Evolutionary conservation across 1,140 invertebrate genomes (phyloP), one percentile per base, ranked within the genome.

Genomic region (Mercenaria mercenaria): DNA sequence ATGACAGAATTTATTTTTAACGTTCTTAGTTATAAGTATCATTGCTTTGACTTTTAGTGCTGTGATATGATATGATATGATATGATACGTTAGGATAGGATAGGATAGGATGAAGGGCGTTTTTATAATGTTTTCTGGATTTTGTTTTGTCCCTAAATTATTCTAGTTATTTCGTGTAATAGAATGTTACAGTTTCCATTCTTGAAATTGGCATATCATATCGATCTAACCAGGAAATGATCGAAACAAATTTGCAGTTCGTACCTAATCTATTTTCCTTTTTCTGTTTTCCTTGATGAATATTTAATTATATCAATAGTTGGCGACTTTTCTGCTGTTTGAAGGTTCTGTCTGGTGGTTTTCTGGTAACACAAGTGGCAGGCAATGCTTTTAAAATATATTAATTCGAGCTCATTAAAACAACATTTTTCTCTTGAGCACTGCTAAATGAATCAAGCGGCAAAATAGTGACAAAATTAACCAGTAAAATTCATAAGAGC

Each of bases 401-500:
- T 72, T 37, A 72, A 32, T 13, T 26, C 56, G 20, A 2, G 67
- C 34, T 10, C n/a, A n/a, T n/a, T n/a, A n/a, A n/a, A n/a, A n/a
- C n/a, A n/a, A n/a, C 37, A 20, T 37, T 20, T 29, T 41, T 26
- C 10, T 72, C 29, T 39, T 29, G 34, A 72, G 15, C 34, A 72
- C 15, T 0, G 67, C 0, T 39, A 72, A 72, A 72, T 72, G 32
- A 72, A 39, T 0, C 67, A 23, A 23, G 4, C 29, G 10, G 37
- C 29, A 79, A 61, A 32, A 29, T 13, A 26, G 64, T 26, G n/a
- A 29, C 34, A 41, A 76, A 61, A 82, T 59, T 85, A 59, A 85
- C 83, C 83, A 85, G 56, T 76, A 56, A 74, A n/a, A 47, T 52
- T 52, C 26, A 37, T 79, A 79, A 32, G 47, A 85, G 37, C 83